A percentile compares a stretch with the other conserved stretches of the same genome.
These are phyloP conservation scores for Aromia moschata DNA, from an alignment of 2,888 invertebrate genomes.

Conservation along the genomic window DNA sequence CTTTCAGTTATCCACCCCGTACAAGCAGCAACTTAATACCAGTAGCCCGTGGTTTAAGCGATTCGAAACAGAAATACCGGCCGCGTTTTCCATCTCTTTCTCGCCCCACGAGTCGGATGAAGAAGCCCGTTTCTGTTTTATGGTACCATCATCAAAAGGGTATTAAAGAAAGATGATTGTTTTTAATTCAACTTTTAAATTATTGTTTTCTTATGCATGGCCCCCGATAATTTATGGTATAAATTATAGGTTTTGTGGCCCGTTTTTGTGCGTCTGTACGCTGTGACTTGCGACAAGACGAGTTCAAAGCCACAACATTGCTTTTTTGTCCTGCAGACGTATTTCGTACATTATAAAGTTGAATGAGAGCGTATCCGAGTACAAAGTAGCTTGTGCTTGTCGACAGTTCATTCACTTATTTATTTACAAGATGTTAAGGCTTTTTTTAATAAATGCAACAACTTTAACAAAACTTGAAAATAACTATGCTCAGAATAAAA, in stretches of 20 bases:
- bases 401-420: constrained; percentile 26
- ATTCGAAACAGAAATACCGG: constrained; percentile 38
- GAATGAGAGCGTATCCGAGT: constrained; percentile 30
- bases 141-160: constrained; percentile 37
- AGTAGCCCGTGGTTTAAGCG: constrained; percentile 42
- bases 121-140: constrained; percentile 25
- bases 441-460: too few relatives aligned
- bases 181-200: constrained; percentile 40
- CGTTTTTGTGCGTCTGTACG: constrained; percentile 29
- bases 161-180: constrained; percentile 40
- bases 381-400: constrained; percentile 30
- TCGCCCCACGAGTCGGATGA: constrained; percentile 7
- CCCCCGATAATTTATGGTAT: constrained; percentile 31
- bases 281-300: constrained; percentile 19
- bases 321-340: constrained; percentile 27
- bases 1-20: constrained; percentile 11
- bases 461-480: too few relatives aligned
- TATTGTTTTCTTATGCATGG: constrained; percentile 40
- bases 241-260: constrained; percentile 32
- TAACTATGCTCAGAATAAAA: too few relatives aligned
- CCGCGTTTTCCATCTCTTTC: constrained; percentile 23
- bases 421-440: constrained; percentile 30
- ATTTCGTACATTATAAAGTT: constrained; percentile 30
- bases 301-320: constrained; percentile 30
- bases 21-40: constrained; percentile 34